Evolutionary conservation across 2,797 vertebrate genomes (phyloP).

Genomic region (Acipenser ruthenus): DNA sequence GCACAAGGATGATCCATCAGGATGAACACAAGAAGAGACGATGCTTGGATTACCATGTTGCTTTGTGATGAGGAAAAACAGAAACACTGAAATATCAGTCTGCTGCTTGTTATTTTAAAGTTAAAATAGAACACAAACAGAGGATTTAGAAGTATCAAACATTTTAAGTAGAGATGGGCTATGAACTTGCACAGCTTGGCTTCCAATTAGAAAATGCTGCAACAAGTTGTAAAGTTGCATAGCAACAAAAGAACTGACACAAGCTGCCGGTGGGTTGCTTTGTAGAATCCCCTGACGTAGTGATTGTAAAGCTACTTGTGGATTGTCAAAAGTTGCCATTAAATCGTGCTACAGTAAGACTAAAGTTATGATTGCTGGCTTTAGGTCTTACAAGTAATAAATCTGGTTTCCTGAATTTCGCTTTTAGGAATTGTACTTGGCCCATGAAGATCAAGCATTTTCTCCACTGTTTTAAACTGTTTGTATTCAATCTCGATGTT

Average conservation of each 20-base stretch:
- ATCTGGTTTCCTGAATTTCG: too few species aligned
- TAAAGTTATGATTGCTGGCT: too few species aligned
- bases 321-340: too few species aligned
- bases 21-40: neutral
- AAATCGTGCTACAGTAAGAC: too few species aligned
- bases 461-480: too few species aligned
- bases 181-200: neutral
- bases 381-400: too few species aligned
- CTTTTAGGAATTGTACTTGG: too few species aligned
- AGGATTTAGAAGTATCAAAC: neutral
- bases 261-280: constrained; percentile 52
- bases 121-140: neutral
- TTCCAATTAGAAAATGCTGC: constrained; percentile 29
- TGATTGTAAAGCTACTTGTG: constrained; percentile 20
- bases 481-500: too few species aligned
- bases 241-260: constrained; percentile 52
- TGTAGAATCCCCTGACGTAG: constrained; percentile 53
- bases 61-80: neutral
- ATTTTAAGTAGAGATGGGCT: neutral
- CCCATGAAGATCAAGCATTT: too few species aligned
- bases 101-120: neutral
- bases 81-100: neutral
- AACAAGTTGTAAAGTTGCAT: constrained; percentile 58
- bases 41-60: neutral
- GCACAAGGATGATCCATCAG: too few species aligned